Conservation (phyloP, 2,888 invertebrate species). For the Yponomeuta cagnagella region DNA sequence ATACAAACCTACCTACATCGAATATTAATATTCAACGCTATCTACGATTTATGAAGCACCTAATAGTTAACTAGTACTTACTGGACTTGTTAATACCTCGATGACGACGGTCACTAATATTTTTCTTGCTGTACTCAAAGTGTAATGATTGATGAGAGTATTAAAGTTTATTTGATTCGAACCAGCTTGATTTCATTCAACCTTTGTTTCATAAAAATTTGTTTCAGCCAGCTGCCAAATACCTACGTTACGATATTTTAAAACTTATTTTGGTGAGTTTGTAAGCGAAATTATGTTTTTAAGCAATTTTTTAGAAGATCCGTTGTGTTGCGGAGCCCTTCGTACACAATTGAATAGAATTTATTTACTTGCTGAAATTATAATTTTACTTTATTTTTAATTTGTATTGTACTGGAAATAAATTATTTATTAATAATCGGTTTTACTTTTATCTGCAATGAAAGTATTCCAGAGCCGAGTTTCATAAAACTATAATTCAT, state of each 20-base stretch:
- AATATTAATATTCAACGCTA: not conserved
- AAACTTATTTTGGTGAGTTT: too few relatives aligned
- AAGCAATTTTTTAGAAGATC: too few relatives aligned
- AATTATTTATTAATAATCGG: too few relatives aligned
- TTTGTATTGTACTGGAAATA: too few relatives aligned
- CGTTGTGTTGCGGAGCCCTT: too few relatives aligned
- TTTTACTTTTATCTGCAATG: too few relatives aligned
- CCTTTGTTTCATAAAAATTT: not conserved
- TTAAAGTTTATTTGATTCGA: conserved; percentile 70
- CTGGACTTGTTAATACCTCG: conserved; percentile 9
- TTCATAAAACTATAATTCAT: too few relatives aligned
- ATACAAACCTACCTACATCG: not conserved
- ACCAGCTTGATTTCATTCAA: conserved; percentile 16
- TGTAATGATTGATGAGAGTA: conserved; percentile 62
- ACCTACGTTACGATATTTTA: not conserved
- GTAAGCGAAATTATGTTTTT: too few relatives aligned
- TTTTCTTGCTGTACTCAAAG: conserved; percentile 43
- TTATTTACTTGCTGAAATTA: too few relatives aligned
- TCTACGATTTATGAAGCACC: not conserved
- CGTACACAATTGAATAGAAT: too few relatives aligned
- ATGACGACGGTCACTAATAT: conserved; percentile 23
- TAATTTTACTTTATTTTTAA: too few relatives aligned
- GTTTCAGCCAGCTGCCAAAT: not conserved
- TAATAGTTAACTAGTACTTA: not conserved
- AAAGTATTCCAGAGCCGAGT: too few relatives aligned